Percentiles rank a stretch among this genome's conserved stretches.
Conservation (phyloP, 2,113 vertebrate species). For the Hippocampus abdominalis region DNA sequence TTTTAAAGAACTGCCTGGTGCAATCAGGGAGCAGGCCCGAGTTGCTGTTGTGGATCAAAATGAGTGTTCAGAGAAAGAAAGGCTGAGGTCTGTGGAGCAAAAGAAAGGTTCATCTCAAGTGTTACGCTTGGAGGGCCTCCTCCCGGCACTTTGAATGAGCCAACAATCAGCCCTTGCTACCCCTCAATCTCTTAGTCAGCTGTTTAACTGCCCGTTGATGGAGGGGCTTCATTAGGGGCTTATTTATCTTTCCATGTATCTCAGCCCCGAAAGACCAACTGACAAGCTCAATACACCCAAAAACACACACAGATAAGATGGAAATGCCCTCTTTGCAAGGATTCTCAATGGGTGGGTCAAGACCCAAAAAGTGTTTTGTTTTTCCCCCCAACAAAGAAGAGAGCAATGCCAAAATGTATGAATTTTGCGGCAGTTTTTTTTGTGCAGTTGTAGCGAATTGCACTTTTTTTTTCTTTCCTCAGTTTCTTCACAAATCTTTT, state of each 20-base stretch:
- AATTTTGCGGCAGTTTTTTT: too few relatives aligned
- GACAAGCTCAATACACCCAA: constrained; percentile 52
- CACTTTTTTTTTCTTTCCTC: too few relatives aligned
- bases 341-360: too few relatives aligned
- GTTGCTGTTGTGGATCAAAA: constrained; percentile 48
- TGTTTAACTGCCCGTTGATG: constrained; percentile 69
- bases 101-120: constrained; percentile 61
- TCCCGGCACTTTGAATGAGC: constrained; percentile 44
- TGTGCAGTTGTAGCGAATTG: too few relatives aligned
- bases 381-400: too few relatives aligned
- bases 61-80: constrained; percentile 50
- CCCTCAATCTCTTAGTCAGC: constrained; percentile 54
- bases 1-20: constrained; percentile 61
- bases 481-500: too few relatives aligned
- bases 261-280: constrained; percentile 43
- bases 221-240: constrained; percentile 66
- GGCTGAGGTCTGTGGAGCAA: constrained; percentile 37
- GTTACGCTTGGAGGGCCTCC: constrained; percentile 54
- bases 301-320: constrained; percentile 15
- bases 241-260: constrained; percentile 65
- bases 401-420: too few relatives aligned
- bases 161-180: constrained; percentile 56
- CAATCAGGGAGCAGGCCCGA: constrained; percentile 51
- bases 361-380: too few relatives aligned
- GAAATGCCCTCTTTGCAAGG: too few relatives aligned